Conservation (phyloP, 1,140 invertebrate genomes). For the Nebria ingens region DNA sequence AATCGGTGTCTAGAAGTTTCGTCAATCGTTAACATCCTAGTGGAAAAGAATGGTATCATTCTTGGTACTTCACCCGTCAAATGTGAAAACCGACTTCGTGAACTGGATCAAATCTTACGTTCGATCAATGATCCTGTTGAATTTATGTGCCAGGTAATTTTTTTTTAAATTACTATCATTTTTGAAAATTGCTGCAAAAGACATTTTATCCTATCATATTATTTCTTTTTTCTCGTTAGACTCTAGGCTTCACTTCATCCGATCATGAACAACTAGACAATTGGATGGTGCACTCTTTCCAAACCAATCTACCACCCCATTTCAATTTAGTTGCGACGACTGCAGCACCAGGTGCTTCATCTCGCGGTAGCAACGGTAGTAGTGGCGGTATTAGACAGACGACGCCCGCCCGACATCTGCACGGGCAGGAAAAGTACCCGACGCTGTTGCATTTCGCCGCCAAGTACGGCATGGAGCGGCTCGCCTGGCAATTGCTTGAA, state of each 20-base stretch:
- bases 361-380: constrained; percentile 31
- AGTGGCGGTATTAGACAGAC: constrained; percentile 28
- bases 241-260: constrained; percentile 63
- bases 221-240: constrained; percentile 40
- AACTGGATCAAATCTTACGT: constrained; percentile 68
- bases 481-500: constrained; percentile 71
- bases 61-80: constrained; percentile 70
- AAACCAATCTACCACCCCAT: constrained; percentile 68
- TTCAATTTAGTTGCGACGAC: constrained; percentile 58
- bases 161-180: background rate
- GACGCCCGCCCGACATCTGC: constrained; percentile 3
- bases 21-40: constrained; percentile 65
- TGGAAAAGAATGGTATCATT: constrained; percentile 65
- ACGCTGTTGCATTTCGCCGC: constrained; percentile 82
- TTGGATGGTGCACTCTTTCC: constrained; percentile 68
- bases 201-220: too few relatives aligned
- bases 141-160: constrained; percentile 71
- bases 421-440: constrained; percentile 68
- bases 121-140: constrained; percentile 68
- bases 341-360: constrained; percentile 33
- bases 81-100: constrained; percentile 70
- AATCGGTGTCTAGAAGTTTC: constrained; percentile 70
- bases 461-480: constrained; percentile 69
- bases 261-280: constrained; percentile 69
- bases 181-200: background rate